Percentiles rank a stretch among this genome's conserved stretches.
These are phyloP conservation scores for Micromesistius poutassou DNA, from an alignment of 2,797 vertebrate genomes.

Conservation along the genomic window DNA sequence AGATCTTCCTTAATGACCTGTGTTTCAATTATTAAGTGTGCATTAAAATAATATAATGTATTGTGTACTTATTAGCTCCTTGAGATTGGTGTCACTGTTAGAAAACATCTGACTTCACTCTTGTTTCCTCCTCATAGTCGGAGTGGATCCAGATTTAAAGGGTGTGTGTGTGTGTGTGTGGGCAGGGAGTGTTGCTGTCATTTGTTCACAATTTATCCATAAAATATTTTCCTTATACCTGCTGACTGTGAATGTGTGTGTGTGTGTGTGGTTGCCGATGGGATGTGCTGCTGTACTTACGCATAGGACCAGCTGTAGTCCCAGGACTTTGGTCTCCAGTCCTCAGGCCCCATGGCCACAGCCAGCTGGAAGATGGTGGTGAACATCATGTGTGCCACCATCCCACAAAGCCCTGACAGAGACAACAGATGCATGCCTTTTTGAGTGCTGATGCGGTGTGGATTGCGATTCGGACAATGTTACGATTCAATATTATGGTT, in stretches of 20 bases:
- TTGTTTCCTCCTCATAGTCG: too few relatives aligned
- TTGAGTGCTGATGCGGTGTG: too few relatives aligned
- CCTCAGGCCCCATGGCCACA: conserved; percentile 84
- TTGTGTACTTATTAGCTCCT: not conserved
- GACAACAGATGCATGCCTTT: conserved; percentile 4
- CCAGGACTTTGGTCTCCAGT: conserved; percentile 90
- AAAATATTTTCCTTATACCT: too few relatives aligned
- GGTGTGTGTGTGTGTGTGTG: not conserved
- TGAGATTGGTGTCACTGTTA: not conserved
- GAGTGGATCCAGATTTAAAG: too few relatives aligned
- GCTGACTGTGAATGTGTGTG: not conserved
- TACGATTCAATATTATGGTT: too few relatives aligned
- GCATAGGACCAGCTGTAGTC: conserved; percentile 90
- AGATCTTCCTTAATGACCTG: too few relatives aligned
- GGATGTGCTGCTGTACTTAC: conserved; percentile 54
- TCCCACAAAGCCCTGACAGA: conserved; percentile 76
- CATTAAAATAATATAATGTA: too few relatives aligned
- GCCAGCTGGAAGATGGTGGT: conserved; percentile 88
- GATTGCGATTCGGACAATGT: too few relatives aligned
- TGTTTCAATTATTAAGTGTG: too few relatives aligned
- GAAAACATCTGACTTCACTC: too few relatives aligned
- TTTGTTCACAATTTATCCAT: too few relatives aligned
- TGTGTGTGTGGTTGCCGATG: not conserved
- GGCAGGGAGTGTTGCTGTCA: too few relatives aligned
- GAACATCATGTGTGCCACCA: conserved; percentile 83